These are phyloP conservation scores for Xenus cinereus DNA, from an alignment of 2,113 vertebrate genomes.

Conservation along the genomic window DNA sequence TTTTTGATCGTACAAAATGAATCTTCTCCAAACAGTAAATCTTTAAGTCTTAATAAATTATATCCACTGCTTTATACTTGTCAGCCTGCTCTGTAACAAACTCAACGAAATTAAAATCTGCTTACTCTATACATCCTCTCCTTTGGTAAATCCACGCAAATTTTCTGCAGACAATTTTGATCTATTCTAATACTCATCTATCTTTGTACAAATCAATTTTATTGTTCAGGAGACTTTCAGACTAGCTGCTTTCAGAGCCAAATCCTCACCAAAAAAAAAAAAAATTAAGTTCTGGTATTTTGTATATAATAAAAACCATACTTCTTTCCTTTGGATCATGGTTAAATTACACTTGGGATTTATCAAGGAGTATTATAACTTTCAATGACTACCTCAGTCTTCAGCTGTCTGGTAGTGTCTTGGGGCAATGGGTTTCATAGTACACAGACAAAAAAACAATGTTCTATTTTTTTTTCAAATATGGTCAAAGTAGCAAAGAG, in stretches of 20 bases:
- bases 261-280: not conserved
- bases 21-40: not conserved
- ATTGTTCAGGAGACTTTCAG: not conserved
- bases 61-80: not conserved
- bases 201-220: not conserved
- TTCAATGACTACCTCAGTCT: not conserved
- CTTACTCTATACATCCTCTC: not conserved
- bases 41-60: conserved; percentile 7
- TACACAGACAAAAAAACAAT: not conserved
- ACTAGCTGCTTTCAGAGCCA: not conserved
- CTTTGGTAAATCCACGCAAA: not conserved
- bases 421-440: not conserved
- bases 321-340: not conserved
- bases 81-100: not conserved
- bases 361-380: not conserved
- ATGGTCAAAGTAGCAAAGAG: not conserved
- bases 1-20: not conserved
- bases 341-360: not conserved
- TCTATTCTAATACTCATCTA: not conserved
- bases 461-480: not conserved
- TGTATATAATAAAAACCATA: not conserved
- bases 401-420: not conserved
- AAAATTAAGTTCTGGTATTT: not conserved
- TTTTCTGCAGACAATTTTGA: not conserved
- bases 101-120: not conserved